Percentiles rank a stretch among this genome's conserved stretches.
Evolutionary conservation across 1,140 invertebrate genomes (phyloP).

Genomic region (Manduca sexta): DNA sequence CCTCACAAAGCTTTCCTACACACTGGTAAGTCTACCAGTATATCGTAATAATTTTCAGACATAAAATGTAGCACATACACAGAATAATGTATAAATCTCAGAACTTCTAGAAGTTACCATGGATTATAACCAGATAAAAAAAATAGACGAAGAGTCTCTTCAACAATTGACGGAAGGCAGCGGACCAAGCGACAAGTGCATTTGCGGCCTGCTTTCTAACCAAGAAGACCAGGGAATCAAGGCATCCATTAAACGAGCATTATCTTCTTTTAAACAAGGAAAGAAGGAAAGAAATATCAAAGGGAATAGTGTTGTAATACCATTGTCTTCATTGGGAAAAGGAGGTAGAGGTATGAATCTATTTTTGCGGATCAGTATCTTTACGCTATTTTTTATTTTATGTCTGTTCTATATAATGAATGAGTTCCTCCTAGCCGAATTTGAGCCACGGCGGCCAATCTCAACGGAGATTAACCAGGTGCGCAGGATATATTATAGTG

Average conservation of each 20-base stretch:
- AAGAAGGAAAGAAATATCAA: constrained; percentile 6
- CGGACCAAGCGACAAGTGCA: constrained; percentile 29
- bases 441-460: too few relatives aligned
- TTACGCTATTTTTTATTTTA: too few relatives aligned
- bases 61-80: too few relatives aligned
- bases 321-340: constrained; percentile 3
- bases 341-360: not conserved
- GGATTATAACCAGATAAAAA: constrained; percentile 25
- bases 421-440: too few relatives aligned
- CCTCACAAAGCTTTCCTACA: too few relatives aligned
- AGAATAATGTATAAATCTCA: too few relatives aligned
- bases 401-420: too few relatives aligned
- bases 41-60: too few relatives aligned
- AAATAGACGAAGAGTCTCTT: constrained; percentile 30
- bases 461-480: too few relatives aligned
- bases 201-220: constrained; percentile 22
- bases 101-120: not conserved
- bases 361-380: not conserved
- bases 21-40: too few relatives aligned
- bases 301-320: constrained; percentile 1
- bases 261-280: constrained; percentile 7
- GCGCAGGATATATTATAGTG: too few relatives aligned
- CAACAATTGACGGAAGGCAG: constrained; percentile 21
- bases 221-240: constrained; percentile 15
- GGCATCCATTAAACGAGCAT: constrained; percentile 24